Percentiles rank a stretch among this genome's conserved stretches.
phyloP scores from a whole-genome alignment of 2,113 vertebrate genomes.

The Stigmatopora nigra region DNA sequence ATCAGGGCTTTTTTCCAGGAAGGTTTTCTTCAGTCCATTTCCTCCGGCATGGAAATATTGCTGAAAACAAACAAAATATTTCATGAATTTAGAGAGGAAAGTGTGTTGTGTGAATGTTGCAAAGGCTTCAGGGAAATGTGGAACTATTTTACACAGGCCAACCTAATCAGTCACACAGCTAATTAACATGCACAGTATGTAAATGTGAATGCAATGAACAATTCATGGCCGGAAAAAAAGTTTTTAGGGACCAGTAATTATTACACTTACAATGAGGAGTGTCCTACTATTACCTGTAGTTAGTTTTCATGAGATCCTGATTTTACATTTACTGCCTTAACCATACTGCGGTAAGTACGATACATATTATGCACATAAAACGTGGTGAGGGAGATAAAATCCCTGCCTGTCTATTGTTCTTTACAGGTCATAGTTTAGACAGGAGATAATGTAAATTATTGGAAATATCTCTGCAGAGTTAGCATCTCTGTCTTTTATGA shows the following conservation, averaged over 20 bases:
- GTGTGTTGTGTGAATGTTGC: conserved; percentile 2
- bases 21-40: conserved; percentile 94
- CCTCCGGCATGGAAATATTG: conserved; percentile 99
- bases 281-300: neutral
- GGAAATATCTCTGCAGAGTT: conserved; percentile 14
- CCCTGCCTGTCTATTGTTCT: neutral
- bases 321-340: neutral
- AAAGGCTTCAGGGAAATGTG: conserved; percentile 17
- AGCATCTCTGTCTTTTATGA: neutral
- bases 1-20: conserved; percentile 93
- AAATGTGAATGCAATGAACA: conserved; percentile 28
- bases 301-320: neutral
- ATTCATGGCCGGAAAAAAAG: neutral
- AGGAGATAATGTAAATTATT: conserved; percentile 14
- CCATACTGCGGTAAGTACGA: neutral
- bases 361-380: neutral
- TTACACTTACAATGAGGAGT: neutral
- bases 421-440: conserved; percentile 17
- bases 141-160: conserved; percentile 19
- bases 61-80: conserved; percentile 61
- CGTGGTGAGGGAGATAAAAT: neutral
- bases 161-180: conserved; percentile 21
- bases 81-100: neutral
- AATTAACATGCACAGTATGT: conserved; percentile 39
- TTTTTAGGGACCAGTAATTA: neutral